Evolutionary conservation across 2,113 vertebrate species (phyloP).

Genomic region (Anhinga anhinga): DNA sequence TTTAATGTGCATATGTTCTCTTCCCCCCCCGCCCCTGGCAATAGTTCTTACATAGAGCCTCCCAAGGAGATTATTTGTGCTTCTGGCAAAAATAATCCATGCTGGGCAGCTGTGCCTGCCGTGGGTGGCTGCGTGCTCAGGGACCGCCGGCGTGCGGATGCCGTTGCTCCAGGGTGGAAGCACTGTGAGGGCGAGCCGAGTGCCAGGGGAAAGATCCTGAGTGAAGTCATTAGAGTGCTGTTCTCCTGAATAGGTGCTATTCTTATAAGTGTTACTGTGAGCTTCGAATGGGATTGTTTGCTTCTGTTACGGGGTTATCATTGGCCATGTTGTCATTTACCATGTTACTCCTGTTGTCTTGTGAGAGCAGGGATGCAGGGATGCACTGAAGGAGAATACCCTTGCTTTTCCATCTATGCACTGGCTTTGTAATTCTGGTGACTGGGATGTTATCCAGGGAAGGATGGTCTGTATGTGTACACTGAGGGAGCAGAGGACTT

Average conservation of each 20-base stretch:
- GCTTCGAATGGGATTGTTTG: not conserved
- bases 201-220: not conserved
- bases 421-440: not conserved
- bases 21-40: not conserved
- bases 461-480: not conserved
- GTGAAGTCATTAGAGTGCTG: not conserved
- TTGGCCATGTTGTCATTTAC: not conserved
- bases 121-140: rapidly evolving
- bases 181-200: rapidly evolving
- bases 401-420: not conserved
- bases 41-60: not conserved
- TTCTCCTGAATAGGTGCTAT: not conserved
- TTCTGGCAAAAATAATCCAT: not conserved
- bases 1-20: conserved; percentile 4
- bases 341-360: rapidly evolving
- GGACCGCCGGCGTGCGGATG: rapidly evolving
- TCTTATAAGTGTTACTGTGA: not conserved
- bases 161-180: not conserved
- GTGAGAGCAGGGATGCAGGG: not conserved
- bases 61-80: conserved; percentile 29
- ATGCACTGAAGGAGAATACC: not conserved
- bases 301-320: not conserved
- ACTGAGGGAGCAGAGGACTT: not conserved
- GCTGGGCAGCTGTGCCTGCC: not conserved
- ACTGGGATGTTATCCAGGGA: not conserved